phyloP scores from a whole-genome alignment of 2,888 invertebrate species.

The Oscheius sp. region DNA sequence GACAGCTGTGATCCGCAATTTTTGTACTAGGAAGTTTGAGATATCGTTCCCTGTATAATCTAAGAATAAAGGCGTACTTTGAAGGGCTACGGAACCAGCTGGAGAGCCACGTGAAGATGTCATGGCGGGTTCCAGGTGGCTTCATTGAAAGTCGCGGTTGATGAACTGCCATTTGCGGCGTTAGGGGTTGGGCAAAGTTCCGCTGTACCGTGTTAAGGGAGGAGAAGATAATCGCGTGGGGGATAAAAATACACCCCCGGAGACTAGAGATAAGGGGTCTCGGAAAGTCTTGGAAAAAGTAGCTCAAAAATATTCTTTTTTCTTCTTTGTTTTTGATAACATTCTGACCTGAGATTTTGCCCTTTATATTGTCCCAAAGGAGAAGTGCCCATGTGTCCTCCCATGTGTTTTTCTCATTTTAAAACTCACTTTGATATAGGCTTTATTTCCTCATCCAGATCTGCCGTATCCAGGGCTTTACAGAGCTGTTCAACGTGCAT shows the following conservation, averaged over 20 bases:
- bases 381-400: neutral
- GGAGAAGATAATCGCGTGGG: constrained; percentile 4
- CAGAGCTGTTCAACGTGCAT: constrained; percentile 60
- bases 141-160: constrained; percentile 4
- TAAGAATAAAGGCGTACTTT: constrained; percentile 4
- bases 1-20: neutral
- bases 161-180: constrained; percentile 1
- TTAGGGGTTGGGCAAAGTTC: neutral
- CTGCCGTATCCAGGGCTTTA: constrained; percentile 55
- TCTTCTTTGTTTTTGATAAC: too few species aligned
- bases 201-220: too few species aligned
- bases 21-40: neutral
- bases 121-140: constrained; percentile 9
- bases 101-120: neutral
- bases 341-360: too few species aligned
- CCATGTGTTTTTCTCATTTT: too few species aligned
- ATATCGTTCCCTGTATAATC: neutral
- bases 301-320: too few species aligned
- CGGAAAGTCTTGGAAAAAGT: too few species aligned
- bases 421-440: constrained; percentile 47
- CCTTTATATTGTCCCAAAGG: neutral
- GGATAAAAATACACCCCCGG: constrained; percentile 15
- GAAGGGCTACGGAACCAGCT: neutral
- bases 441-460: constrained; percentile 53
- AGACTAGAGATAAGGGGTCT: constrained; percentile 14